phyloP scores from a whole-genome alignment of 2,113 vertebrate genomes.

The Neolamprologus sp. region DNA sequence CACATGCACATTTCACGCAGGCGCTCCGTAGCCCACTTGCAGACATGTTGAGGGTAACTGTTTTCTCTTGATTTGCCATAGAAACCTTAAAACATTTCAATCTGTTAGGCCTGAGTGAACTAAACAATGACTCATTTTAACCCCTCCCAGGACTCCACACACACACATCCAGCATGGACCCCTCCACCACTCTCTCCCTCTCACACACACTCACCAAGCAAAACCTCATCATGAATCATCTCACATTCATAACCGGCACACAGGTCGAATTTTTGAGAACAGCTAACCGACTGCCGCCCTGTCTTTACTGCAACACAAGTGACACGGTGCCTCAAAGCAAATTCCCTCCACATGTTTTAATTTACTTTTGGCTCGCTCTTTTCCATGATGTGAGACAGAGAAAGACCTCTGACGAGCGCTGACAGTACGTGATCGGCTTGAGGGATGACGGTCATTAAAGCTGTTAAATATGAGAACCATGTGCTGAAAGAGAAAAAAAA shows the following conservation, averaged over 20 bases:
- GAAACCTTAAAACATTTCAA: slow-evolving; percentile 69
- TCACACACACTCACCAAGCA: background rate
- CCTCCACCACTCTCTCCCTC: background rate
- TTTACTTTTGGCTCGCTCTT: background rate
- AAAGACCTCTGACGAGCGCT: background rate
- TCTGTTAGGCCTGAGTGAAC: slow-evolving; percentile 60
- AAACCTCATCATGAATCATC: background rate
- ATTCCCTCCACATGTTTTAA: background rate
- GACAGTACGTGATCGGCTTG: background rate
- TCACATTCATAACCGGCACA: background rate
- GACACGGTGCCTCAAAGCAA: background rate
- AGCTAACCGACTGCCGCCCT: background rate
- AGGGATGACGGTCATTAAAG: background rate
- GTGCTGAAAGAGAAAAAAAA: background rate
- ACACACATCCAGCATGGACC: background rate
- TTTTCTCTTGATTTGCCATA: slow-evolving; percentile 58
- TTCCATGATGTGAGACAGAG: background rate
- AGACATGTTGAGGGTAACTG: slow-evolving; percentile 27
- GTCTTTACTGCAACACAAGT: background rate
- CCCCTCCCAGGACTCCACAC: slow-evolving; percentile 48
- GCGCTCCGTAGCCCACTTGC: background rate
- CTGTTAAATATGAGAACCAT: background rate
- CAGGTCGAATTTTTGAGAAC: background rate
- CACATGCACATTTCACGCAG: background rate
- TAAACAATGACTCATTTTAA: slow-evolving; percentile 61